These are phyloP conservation scores for Ophion costatus DNA, from an alignment of 2,888 invertebrate species.

Conservation along the genomic window DNA sequence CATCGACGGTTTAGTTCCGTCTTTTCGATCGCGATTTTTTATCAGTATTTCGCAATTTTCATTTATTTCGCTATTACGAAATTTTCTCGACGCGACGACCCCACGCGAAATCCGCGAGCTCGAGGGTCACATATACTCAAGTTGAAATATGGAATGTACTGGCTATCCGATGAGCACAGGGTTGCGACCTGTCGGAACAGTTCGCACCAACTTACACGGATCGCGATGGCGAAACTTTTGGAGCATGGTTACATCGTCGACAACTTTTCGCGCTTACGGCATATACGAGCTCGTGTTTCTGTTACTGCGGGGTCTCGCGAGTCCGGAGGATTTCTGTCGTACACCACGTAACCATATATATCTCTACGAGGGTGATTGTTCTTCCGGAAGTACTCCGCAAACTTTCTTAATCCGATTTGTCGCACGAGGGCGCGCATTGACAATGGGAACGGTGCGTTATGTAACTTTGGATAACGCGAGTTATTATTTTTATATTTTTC, in stretches of 20 bases:
- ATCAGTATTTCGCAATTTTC: no score
- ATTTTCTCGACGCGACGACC: not conserved
- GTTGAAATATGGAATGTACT: not conserved
- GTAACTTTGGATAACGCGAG: constrained; percentile 14
- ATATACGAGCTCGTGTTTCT: constrained; percentile 4
- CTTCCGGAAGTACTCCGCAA: constrained; percentile 50
- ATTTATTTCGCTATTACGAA: no score
- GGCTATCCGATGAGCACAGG: not conserved
- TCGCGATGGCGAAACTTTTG: constrained; percentile 59
- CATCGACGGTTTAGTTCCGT: no score
- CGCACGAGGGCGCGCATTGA: not conserved
- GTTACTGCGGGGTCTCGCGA: not conserved
- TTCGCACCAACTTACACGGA: constrained; percentile 28
- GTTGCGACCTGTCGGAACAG: not conserved
- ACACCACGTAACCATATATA: constrained; percentile 14
- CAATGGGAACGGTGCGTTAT: not conserved
- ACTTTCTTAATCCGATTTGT: constrained; percentile 42
- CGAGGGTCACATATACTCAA: not conserved
- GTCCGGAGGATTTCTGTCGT: constrained; percentile 26
- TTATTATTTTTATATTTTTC: not conserved
- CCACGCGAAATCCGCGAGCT: not conserved
- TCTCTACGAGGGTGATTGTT: constrained; percentile 30
- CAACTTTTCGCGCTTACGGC: constrained; percentile 38
- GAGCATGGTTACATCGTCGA: constrained; percentile 21
- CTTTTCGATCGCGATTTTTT: no score